Percentiles rank a stretch among this genome's conserved stretches.
phyloP scores from a whole-genome alignment of 2,888 invertebrate genomes.

The Hypselothyrea guttata region DNA sequence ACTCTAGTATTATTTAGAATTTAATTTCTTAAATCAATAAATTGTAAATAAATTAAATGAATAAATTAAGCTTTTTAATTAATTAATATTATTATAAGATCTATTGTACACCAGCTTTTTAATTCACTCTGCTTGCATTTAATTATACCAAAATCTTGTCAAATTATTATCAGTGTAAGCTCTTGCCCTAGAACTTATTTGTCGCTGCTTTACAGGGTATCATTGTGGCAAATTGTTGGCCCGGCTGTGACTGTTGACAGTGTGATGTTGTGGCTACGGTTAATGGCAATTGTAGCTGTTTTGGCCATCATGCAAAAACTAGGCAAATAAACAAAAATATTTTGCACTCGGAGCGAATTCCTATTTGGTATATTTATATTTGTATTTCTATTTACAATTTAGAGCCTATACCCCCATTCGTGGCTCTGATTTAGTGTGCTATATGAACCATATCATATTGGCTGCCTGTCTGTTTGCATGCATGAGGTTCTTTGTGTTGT shows the following conservation, averaged over 20 bases:
- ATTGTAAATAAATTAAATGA: no score
- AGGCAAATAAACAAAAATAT: constrained; percentile 34
- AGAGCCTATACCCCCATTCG: constrained; percentile 13
- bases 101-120: no score
- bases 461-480: constrained; percentile 29
- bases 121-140: no score
- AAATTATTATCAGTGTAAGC: no score
- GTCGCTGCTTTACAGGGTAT: no score
- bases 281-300: constrained; percentile 47
- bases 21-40: no score
- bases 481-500: constrained; percentile 37
- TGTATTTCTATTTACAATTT: neutral
- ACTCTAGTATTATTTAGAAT: no score
- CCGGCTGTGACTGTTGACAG: constrained; percentile 35
- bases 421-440: constrained; percentile 47
- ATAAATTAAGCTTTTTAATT: no score
- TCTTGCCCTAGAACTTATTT: no score
- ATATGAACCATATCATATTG: constrained; percentile 50
- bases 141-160: no score
- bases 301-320: constrained; percentile 43
- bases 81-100: no score
- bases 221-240: no score
- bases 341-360: constrained; percentile 4
- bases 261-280: constrained; percentile 42
- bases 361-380: neutral